Evolutionary conservation across 2,888 invertebrate species (phyloP), one percentile per base, ranked within the genome.

Genomic region (Pemphredon lugubris): DNA sequence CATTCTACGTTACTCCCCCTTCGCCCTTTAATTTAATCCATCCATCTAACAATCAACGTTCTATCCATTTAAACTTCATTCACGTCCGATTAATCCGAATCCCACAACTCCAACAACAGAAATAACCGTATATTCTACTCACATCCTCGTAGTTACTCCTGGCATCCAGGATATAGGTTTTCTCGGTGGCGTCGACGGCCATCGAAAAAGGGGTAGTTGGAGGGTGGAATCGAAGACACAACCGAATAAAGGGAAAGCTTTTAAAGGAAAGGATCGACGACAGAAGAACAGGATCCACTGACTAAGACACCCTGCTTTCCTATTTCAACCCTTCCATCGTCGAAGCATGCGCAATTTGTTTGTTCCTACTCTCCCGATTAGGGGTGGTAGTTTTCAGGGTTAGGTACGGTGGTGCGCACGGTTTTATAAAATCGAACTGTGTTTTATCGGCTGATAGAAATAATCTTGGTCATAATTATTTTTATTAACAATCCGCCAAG

Each of bases 121-220:
- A 30, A 30, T 30, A 9, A 6, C 9, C 30, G 9, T 30, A 9
- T 1, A 30, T 9, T n/a, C 14, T 68, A 87, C 88, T 88, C 73
- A 88, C 88, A 61, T 87, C 88, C 59, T 87, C 88, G 75, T 84
- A 85, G 73, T 77, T 87, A 76, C 82, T 87, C 71, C 80, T 79
- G n/a, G 84, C 80, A 60, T 89, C 89, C 72, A 89, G 78, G 61
- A 89, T 89, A 73, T 89, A 88, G 72, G 89, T 89, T 70, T 88
- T 89, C 77, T 89, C 89, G 73, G 70, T 67, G 55, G 78, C 65
- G 66, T 78, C 71, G 67, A 77, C 68, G 39, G 72, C 58, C 77
- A 79, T 77, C 47, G 47, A 20, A 44, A n/a, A 16, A 57, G 1
- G 14, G 18, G 7, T 60, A 42, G 50, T 57, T 59, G 53, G 16